These are phyloP conservation scores for Drusus annulatus DNA, from an alignment of 1,140 invertebrate genomes.

Conservation along the genomic window DNA sequence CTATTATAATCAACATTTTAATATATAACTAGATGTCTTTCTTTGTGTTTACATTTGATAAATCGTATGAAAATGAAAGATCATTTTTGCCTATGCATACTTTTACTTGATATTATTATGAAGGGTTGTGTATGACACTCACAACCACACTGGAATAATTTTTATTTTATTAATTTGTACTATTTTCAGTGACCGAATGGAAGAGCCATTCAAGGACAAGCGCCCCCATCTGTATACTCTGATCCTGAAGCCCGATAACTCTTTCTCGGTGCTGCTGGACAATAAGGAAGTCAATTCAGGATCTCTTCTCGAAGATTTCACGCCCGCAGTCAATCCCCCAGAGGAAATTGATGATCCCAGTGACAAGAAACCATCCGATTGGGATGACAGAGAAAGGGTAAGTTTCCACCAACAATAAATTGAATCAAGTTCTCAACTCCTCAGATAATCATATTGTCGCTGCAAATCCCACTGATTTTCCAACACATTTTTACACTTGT, in stretches of 20 bases:
- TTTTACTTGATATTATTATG: too few species aligned
- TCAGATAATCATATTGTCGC: too few species aligned
- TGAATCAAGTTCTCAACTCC: too few species aligned
- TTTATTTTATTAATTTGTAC: background rate
- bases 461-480: too few species aligned
- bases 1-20: too few species aligned
- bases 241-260: slow-evolving; percentile 91
- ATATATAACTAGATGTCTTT: too few species aligned
- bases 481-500: too few species aligned
- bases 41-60: too few species aligned
- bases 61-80: too few species aligned
- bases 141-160: too few species aligned
- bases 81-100: too few species aligned
- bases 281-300: slow-evolving; percentile 88
- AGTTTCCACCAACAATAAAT: background rate
- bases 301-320: slow-evolving; percentile 90
- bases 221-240: slow-evolving; percentile 96
- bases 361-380: slow-evolving; percentile 92
- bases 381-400: slow-evolving; percentile 96
- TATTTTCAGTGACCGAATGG: slow-evolving; percentile 77
- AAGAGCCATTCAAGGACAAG: slow-evolving; percentile 95
- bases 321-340: slow-evolving; percentile 95
- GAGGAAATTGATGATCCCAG: slow-evolving; percentile 95
- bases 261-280: slow-evolving; percentile 81
- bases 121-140: too few species aligned